Evolutionary conservation across 2,888 invertebrate species (phyloP).

Genomic region (Limnephilus marmoratus): DNA sequence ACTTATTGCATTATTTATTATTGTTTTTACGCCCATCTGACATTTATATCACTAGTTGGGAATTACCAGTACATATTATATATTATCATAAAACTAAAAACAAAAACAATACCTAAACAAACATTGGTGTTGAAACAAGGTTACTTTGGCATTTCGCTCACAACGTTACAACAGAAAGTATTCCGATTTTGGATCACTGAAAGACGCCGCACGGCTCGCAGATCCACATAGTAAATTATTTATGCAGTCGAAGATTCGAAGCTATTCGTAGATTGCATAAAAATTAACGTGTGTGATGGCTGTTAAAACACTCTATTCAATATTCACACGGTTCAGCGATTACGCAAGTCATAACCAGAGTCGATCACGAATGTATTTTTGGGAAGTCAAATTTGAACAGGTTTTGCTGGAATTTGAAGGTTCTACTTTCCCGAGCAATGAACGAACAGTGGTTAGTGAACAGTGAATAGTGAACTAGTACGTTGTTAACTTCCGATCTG

Average conservation of each 20-base stretch:
- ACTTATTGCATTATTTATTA: not conserved
- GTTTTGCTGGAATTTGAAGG: constrained; percentile 27
- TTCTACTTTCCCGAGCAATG: constrained; percentile 38
- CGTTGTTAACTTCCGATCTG: not conserved
- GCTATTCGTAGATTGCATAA: not conserved
- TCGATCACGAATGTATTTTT: constrained; percentile 4
- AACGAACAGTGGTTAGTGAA: not conserved
- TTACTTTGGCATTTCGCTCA: not conserved
- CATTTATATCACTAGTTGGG: not conserved
- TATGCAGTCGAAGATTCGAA: not conserved
- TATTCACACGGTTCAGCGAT: not conserved
- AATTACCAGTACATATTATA: too few species aligned
- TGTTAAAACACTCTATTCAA: not conserved
- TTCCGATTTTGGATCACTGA: too few species aligned
- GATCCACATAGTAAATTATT: not conserved
- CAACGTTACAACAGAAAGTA: not conserved
- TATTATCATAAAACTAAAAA: not conserved
- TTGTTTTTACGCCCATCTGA: not conserved
- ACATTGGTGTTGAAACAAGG: not conserved
- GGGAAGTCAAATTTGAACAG: constrained; percentile 8
- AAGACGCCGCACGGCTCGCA: not conserved
- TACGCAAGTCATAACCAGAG: not conserved
- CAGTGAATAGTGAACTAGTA: not conserved
- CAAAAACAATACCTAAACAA: not conserved
- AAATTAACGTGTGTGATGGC: too few species aligned